Percentiles rank a stretch among this genome's conserved stretches.
Conservation (phyloP, 1,140 invertebrate genomes). For the Drosophila littoralis region DNA sequence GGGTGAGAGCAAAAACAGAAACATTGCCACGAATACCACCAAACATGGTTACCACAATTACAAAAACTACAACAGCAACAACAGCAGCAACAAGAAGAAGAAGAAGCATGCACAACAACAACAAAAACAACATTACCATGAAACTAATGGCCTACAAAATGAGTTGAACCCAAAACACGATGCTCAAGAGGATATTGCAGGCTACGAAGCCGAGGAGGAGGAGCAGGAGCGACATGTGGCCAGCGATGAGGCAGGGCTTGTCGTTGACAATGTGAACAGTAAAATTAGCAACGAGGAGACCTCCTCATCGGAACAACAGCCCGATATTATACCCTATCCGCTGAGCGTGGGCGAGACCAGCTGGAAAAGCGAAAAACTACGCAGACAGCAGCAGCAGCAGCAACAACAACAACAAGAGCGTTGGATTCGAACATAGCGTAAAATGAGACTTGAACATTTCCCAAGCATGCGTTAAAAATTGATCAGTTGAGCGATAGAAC, state of each 20-base stretch:
- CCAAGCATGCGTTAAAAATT: conserved; percentile 50
- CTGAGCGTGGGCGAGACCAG: conserved; percentile 66
- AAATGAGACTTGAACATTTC: conserved; percentile 26
- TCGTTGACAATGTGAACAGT: conserved; percentile 28
- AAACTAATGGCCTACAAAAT: conserved; percentile 57
- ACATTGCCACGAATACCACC: conserved; percentile 43
- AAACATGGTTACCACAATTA: conserved; percentile 51
- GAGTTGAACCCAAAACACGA: conserved; percentile 37
- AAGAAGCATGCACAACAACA: conserved; percentile 18
- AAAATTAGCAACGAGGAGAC: conserved; percentile 50
- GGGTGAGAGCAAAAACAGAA: conserved; percentile 34
- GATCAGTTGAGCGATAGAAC: conserved; percentile 42
- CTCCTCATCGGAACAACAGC: conserved; percentile 71
- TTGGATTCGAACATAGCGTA: conserved; percentile 66
- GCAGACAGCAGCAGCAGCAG: conserved; percentile 39
- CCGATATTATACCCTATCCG: conserved; percentile 81
- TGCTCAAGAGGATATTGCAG: not conserved
- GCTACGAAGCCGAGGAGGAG: not conserved
- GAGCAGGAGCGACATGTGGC: conserved; percentile 10
- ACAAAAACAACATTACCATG: conserved; percentile 33
- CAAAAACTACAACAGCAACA: conserved; percentile 46
- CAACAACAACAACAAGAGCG: conserved; percentile 40
- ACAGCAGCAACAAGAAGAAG: conserved; percentile 26
- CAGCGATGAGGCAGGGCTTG: conserved; percentile 18
- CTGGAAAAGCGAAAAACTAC: conserved; percentile 61